phyloP scores from a whole-genome alignment of 2,113 vertebrate genomes.

The Dasypus novemcinctus region DNA sequence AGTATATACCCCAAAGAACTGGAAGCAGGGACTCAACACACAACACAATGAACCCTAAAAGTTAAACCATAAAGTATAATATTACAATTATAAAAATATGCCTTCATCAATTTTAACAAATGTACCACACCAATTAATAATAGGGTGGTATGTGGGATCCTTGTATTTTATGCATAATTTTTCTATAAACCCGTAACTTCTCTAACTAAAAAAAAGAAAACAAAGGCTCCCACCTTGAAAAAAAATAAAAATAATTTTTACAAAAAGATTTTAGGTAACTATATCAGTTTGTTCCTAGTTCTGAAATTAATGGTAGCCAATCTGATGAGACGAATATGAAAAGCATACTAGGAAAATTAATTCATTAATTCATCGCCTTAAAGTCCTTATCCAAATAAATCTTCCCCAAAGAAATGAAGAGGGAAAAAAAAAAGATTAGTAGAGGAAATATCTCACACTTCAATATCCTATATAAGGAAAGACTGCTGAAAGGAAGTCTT shows the following conservation, averaged over 20 bases:
- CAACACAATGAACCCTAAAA: too few relatives aligned
- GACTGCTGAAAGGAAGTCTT: conserved; percentile 75
- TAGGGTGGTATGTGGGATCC: too few relatives aligned
- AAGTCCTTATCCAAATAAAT: conserved; percentile 57
- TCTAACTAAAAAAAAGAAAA: not conserved
- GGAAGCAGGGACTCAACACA: too few relatives aligned
- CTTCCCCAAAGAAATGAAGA: conserved; percentile 48
- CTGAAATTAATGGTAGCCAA: conserved; percentile 23
- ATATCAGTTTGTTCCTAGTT: conserved; percentile 36
- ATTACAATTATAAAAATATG: too few relatives aligned
- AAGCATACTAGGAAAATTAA: conserved; percentile 58
- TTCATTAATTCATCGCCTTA: conserved; percentile 45
- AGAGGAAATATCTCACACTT: conserved; percentile 50
- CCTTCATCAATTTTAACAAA: too few relatives aligned
- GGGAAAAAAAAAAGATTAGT: conserved; percentile 45
- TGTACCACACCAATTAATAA: too few relatives aligned
- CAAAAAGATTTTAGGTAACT: conserved; percentile 33
- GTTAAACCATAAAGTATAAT: too few relatives aligned
- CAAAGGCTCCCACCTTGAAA: not conserved
- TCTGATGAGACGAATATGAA: conserved; percentile 19
- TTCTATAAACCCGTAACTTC: too few relatives aligned
- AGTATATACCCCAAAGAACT: too few relatives aligned
- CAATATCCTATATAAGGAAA: conserved; percentile 70
- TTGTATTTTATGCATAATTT: too few relatives aligned
- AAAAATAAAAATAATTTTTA: not conserved